phyloP scores from a whole-genome alignment of 2,113 vertebrate genomes.

The Chaetodon auriga region DNA sequence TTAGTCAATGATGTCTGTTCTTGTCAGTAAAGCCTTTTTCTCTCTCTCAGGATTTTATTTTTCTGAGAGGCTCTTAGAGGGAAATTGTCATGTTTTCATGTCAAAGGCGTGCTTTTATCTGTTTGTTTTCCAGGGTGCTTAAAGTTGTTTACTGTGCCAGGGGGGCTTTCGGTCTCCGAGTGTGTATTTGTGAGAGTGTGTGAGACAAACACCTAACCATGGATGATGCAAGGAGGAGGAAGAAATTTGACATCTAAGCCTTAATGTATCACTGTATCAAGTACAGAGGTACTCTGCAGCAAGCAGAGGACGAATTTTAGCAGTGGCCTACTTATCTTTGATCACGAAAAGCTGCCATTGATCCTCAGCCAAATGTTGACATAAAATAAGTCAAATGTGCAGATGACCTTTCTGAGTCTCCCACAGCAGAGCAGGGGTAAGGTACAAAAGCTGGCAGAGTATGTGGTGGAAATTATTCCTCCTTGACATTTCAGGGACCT shows the following conservation, averaged over 20 bases:
- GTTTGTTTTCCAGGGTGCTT: slow-evolving; percentile 82
- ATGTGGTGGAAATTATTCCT: slow-evolving; percentile 82
- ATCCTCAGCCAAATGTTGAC: slow-evolving; percentile 83
- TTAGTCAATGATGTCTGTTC: slow-evolving; percentile 79
- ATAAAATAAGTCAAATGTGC: slow-evolving; percentile 82
- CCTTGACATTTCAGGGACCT: slow-evolving; percentile 84
- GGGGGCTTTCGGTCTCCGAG: slow-evolving; percentile 60
- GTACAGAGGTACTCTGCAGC: slow-evolving; percentile 2
- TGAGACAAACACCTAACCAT: slow-evolving; percentile 58
- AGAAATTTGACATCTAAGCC: slow-evolving; percentile 66
- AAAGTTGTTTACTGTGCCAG: slow-evolving; percentile 81
- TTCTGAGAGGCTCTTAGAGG: slow-evolving; percentile 78
- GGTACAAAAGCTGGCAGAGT: slow-evolving; percentile 74
- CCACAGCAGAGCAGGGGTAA: slow-evolving; percentile 60
- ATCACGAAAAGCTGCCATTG: slow-evolving; percentile 79
- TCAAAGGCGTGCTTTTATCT: slow-evolving; percentile 83
- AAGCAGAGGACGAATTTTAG: slow-evolving; percentile 25
- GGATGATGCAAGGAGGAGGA: slow-evolving; percentile 78
- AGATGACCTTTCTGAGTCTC: slow-evolving; percentile 81
- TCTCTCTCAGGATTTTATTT: slow-evolving; percentile 77
- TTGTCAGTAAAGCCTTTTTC: slow-evolving; percentile 75
- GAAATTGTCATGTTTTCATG: slow-evolving; percentile 82
- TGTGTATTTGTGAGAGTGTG: slow-evolving; percentile 5
- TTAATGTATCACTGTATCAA: slow-evolving; percentile 45
- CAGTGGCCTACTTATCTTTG: slow-evolving; percentile 79